Percentiles rank a stretch among this genome's conserved stretches.
These are phyloP conservation scores for Ormyrus pomaceus DNA, from an alignment of 2,888 invertebrate genomes.

Conservation along the genomic window DNA sequence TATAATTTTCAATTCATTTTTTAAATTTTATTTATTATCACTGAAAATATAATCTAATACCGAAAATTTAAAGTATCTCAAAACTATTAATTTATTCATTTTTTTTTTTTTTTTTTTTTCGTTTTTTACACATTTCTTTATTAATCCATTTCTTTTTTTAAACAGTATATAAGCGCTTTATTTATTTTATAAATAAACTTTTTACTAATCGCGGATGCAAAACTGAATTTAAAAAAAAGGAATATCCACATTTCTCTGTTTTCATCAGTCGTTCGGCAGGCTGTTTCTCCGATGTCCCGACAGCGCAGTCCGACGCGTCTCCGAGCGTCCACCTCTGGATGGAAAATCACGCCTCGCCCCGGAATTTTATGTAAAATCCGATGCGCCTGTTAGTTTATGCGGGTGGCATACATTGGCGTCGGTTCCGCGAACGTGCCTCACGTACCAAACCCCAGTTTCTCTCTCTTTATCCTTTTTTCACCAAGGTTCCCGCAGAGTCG, in stretches of 20 bases:
- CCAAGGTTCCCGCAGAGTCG: conserved; percentile 4
- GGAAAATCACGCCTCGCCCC: conserved; percentile 68
- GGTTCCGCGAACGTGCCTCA: conserved; percentile 73
- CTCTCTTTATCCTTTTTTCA: conserved; percentile 59
- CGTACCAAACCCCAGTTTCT: conserved; percentile 70
- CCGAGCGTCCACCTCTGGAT: conserved; percentile 65
- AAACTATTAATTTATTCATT: too few species aligned
- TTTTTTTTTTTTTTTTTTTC: too few species aligned
- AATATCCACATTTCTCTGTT: background rate
- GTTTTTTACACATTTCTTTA: too few species aligned
- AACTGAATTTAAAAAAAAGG: background rate
- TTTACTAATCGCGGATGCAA: too few species aligned
- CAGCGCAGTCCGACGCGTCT: conserved; percentile 68
- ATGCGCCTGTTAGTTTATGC: conserved; percentile 76
- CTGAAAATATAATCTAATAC: too few species aligned
- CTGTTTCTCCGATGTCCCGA: conserved; percentile 46
- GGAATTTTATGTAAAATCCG: conserved; percentile 75
- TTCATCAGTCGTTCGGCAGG: background rate
- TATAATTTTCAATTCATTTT: too few species aligned
- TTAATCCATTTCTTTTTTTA: too few species aligned
- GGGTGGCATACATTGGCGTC: conserved; percentile 74
- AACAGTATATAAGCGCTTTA: too few species aligned
- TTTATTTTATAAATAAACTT: too few species aligned
- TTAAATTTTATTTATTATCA: too few species aligned
- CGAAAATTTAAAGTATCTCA: too few species aligned